Conservation (phyloP, 2,888 invertebrate genomes). For the Netelia virgata region DNA sequence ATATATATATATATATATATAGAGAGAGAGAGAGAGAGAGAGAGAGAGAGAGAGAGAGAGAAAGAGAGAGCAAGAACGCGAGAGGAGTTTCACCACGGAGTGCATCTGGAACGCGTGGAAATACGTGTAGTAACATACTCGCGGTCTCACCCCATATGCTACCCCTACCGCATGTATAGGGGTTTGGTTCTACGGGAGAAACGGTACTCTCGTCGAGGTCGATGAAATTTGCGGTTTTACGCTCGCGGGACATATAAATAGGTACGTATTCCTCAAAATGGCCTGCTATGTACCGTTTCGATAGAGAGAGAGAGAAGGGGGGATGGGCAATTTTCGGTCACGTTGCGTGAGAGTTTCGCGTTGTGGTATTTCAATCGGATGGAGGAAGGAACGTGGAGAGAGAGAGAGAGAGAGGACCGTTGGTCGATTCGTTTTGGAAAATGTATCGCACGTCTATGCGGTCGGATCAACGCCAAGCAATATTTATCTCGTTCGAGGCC, state of each 20-base stretch:
- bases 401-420: not conserved
- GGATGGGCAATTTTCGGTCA: not conserved
- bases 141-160: not conserved
- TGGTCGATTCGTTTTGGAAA: constrained; percentile 55
- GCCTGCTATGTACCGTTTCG: not conserved
- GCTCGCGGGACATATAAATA: not conserved
- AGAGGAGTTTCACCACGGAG: constrained; percentile 20
- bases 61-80: not conserved
- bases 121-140: constrained; percentile 3
- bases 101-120: constrained; percentile 39
- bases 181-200: not conserved
- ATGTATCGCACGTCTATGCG: constrained; percentile 57
- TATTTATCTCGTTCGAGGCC: constrained; percentile 53
- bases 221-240: constrained; percentile 36
- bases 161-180: not conserved
- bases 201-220: constrained; percentile 6
- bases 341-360: constrained; percentile 9
- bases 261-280: not conserved
- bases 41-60: too few species aligned
- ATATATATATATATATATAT: too few species aligned
- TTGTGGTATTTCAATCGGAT: not conserved
- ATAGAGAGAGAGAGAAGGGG: not conserved
- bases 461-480: constrained; percentile 59
- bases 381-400: not conserved
- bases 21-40: too few species aligned